phyloP scores from a whole-genome alignment of 2,797 vertebrate species.

The Cryptoprocta ferox region DNA sequence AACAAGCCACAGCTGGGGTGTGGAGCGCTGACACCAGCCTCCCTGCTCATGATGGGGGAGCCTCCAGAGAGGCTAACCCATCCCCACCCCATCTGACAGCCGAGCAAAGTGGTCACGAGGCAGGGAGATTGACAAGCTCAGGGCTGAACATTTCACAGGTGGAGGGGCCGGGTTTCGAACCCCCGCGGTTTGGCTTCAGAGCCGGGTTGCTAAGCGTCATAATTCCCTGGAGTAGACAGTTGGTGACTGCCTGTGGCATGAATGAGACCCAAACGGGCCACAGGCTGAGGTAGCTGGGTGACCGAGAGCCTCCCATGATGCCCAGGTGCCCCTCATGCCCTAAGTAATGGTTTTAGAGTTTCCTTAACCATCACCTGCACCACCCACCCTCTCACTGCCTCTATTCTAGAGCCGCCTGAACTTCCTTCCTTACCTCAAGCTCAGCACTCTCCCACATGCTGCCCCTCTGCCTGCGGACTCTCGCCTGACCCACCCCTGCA shows the following conservation, averaged over 20 bases:
- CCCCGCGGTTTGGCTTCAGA: background rate
- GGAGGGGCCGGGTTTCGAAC: background rate
- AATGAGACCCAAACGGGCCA: background rate
- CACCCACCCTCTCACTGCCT: background rate
- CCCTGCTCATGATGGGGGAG: background rate
- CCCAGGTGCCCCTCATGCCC: background rate
- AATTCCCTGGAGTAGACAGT: background rate
- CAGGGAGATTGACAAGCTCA: too few species aligned
- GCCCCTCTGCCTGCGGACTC: background rate
- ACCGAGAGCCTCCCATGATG: too few species aligned
- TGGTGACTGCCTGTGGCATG: background rate
- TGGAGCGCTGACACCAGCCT: background rate
- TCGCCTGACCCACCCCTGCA: too few species aligned
- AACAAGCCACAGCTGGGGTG: accelerated
- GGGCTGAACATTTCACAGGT: accelerated
- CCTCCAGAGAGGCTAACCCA: background rate
- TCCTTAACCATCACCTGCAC: background rate
- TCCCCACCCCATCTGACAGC: background rate
- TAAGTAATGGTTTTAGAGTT: background rate
- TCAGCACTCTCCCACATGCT: background rate
- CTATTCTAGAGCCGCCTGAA: background rate
- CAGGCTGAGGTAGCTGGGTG: background rate
- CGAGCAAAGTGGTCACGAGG: background rate
- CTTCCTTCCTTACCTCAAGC: background rate
- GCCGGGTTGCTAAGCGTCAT: background rate